Evolutionary conservation across 2,113 vertebrate species (phyloP).

Genomic region (Stigmatopora nigra): DNA sequence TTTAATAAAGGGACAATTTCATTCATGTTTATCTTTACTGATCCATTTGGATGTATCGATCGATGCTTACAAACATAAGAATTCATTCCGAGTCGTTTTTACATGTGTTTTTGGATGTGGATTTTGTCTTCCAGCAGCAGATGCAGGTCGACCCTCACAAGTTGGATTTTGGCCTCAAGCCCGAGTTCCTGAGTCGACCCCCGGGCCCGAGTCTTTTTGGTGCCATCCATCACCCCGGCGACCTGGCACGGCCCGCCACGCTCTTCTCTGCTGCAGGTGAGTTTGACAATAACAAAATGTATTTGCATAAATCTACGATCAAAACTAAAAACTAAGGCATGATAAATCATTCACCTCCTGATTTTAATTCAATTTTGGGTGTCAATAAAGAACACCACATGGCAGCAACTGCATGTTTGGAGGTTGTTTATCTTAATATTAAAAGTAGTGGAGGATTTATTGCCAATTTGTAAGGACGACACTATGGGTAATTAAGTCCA

Average conservation of each 20-base stretch:
- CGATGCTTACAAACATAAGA: too few relatives aligned
- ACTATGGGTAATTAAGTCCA: not conserved
- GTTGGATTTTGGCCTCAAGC: constrained; percentile 95
- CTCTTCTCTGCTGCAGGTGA: constrained; percentile 92
- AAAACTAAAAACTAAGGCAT: not conserved
- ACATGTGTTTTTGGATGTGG: constrained; percentile 41
- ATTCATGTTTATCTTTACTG: too few relatives aligned
- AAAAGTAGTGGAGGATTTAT: too few relatives aligned
- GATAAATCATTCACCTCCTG: not conserved
- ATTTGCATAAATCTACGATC: not conserved
- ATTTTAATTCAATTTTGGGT: too few relatives aligned
- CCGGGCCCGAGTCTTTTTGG: constrained; percentile 91
- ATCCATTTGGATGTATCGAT: too few relatives aligned
- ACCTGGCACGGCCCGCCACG: constrained; percentile 89
- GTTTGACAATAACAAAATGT: constrained; percentile 21
- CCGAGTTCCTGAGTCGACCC: constrained; percentile 90
- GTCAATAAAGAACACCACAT: too few relatives aligned
- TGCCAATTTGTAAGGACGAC: not conserved
- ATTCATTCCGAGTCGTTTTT: constrained; percentile 13
- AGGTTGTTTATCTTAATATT: too few relatives aligned
- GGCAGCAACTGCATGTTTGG: too few relatives aligned
- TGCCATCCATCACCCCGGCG: constrained; percentile 88
- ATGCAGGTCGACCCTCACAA: constrained; percentile 98
- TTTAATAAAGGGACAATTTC: too few relatives aligned
- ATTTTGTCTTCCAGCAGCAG: constrained; percentile 84